phyloP scores from a whole-genome alignment of 64 coral and sea anemone genomes.

The Acropora yongei region DNA sequence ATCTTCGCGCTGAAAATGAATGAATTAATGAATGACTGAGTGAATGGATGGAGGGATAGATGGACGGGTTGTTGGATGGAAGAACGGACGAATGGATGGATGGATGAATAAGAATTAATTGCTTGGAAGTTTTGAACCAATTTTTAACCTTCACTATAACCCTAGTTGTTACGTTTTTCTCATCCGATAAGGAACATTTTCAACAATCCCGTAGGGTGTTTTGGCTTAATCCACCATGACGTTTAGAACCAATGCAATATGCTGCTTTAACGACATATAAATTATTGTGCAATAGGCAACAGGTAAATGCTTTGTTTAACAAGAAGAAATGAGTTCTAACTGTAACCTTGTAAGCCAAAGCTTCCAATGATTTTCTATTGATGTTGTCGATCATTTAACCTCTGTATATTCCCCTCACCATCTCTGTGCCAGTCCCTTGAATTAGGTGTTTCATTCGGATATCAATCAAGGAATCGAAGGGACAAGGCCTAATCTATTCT shows the following conservation, averaged over 20 bases:
- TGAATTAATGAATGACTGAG: neutral
- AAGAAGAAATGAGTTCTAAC: neutral
- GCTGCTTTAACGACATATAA: neutral
- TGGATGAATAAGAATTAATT: neutral
- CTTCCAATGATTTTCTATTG: neutral
- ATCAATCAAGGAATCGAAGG: neutral
- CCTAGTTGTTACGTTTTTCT: neutral
- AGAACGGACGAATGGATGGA: neutral
- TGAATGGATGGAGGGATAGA: neutral
- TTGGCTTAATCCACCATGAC: neutral
- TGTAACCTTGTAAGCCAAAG: neutral
- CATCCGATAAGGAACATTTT: neutral
- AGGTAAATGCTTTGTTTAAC: neutral
- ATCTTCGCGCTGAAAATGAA: slow-evolving; percentile 46
- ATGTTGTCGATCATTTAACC: neutral
- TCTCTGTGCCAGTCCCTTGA: slow-evolving; percentile 1
- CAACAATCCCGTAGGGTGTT: neutral
- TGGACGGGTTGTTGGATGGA: neutral
- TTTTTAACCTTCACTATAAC: neutral
- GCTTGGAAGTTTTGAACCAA: neutral
- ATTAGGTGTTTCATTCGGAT: slow-evolving; percentile 5
- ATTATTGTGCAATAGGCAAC: neutral
- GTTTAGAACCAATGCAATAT: neutral
- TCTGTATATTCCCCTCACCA: neutral
- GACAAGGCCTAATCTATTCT: neutral